Base-by-base conservation (phyloP, 2,888 invertebrate species). In the Drosophila ezoana region DNA sequence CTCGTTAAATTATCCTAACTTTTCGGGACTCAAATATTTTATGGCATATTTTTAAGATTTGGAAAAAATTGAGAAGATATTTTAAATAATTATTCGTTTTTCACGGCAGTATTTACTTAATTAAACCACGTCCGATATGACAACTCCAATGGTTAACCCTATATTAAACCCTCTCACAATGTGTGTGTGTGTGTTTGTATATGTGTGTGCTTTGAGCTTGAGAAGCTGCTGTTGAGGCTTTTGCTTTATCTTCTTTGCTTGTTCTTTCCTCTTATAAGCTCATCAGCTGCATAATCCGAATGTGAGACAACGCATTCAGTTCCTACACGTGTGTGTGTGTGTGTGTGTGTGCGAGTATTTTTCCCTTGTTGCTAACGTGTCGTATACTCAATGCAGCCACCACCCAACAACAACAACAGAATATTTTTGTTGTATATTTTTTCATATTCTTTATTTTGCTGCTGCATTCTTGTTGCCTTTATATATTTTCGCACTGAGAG, bases 351-450 rank as follows among this genome's bases (percentile, higher is more conserved):
- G 60, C 37, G 45, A 10, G 45, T 58, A 47, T 47, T 59, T 62
- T 59, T 53, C 53, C 53, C 61, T 52, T 69, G 74, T 69, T 70
- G 76, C 66, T 73, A 86, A 82, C 83, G 76, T 86, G 86, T 73
- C 86, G 80, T 76, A 86, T 82, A 71, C 83, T 73, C 57, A 63
- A 79, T 70, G 53, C 64, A 77, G 78, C 74, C 84, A 77, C 84
- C 74, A 79, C 86, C 76, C 83, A 76, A 60, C 72, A 73, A 48
- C 54, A 35, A 33, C 11, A 52, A 70, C 11, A 41, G 68, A 53
- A 58, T 16, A 11, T 41, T 14, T 28, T 14, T 28, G 28, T 33
- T 33, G 11, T n/a, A 5, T 44, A n/a, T 44, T 45, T 38, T 20
- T 52, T 60, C 49, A 60, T 49, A 43, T 54, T 69, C 51, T 68